Percentiles rank a stretch among this genome's conserved stretches.
phyloP scores from a whole-genome alignment of 2,113 vertebrate genomes.

The Mesembrinibis cayennensis region DNA sequence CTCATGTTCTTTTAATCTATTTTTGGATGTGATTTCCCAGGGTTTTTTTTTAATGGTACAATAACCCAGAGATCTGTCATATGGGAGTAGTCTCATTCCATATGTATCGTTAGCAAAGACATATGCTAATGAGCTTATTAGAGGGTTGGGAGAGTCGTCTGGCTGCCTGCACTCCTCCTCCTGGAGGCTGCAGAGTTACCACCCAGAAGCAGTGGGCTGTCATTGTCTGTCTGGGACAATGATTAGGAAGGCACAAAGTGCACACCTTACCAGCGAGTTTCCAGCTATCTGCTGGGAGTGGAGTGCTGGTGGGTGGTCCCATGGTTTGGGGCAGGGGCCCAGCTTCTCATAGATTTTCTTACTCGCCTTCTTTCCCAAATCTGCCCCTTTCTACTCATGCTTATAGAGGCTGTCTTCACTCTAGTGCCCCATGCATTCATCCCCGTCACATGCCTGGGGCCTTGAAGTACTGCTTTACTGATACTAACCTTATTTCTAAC shows the following conservation, averaged over 20 bases:
- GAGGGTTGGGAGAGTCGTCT: neutral
- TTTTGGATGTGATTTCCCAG: constrained; percentile 13
- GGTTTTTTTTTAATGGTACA: neutral
- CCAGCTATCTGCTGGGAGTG: neutral
- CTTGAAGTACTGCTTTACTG: neutral
- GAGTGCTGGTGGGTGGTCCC: neutral
- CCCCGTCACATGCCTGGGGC: neutral
- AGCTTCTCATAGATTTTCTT: neutral
- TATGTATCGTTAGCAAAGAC: neutral
- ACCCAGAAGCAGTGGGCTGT: neutral
- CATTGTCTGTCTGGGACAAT: neutral
- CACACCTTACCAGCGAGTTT: neutral
- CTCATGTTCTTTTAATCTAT: constrained; percentile 25
- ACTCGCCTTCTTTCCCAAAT: neutral
- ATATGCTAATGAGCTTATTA: neutral
- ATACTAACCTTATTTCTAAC: neutral
- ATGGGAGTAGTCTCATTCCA: neutral
- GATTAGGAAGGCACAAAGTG: neutral
- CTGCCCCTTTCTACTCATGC: neutral
- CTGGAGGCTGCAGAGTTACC: neutral
- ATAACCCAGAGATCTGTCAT: neutral
- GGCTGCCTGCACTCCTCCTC: neutral
- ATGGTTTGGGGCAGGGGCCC: neutral
- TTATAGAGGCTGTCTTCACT: neutral
- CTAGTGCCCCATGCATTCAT: neutral